phyloP scores from a whole-genome alignment of 2,888 invertebrate genomes.

The Exephanes ischioxanthus region DNA sequence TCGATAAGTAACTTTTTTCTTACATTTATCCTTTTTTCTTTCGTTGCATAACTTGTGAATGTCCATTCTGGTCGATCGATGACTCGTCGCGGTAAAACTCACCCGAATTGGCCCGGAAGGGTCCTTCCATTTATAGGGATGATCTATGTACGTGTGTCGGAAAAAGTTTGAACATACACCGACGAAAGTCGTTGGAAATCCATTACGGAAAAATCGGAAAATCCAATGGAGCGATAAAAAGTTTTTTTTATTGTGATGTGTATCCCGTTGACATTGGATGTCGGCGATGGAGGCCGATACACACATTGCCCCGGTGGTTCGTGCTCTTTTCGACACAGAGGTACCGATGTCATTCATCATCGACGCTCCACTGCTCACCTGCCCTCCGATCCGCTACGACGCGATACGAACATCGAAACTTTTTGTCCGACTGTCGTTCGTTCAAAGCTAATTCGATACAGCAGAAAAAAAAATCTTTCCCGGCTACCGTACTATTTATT shows the following conservation, averaged over 20 bases:
- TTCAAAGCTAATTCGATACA: background rate
- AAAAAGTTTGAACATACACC: background rate
- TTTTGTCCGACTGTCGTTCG: background rate
- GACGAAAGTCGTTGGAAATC: constrained; percentile 9
- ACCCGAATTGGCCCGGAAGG: background rate
- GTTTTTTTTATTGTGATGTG: background rate
- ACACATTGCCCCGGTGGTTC: background rate
- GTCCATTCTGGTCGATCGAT: too few species aligned
- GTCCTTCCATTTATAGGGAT: too few species aligned
- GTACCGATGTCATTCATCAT: constrained; percentile 33
- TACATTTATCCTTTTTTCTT: background rate
- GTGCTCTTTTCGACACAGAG: constrained; percentile 10
- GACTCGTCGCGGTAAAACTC: constrained; percentile 2
- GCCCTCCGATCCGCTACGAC: background rate
- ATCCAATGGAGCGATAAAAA: constrained; percentile 28
- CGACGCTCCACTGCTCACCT: constrained; percentile 14
- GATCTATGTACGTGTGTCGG: background rate
- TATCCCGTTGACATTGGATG: background rate
- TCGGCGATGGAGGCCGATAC: background rate
- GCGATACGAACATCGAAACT: constrained; percentile 3
- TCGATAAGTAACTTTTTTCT: too few species aligned
- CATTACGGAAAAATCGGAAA: constrained; percentile 11
- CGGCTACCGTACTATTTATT: background rate
- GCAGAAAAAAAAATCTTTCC: background rate
- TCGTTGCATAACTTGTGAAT: background rate